Conservation (phyloP, 2,888 invertebrate species). For the Timema cristinae region DNA sequence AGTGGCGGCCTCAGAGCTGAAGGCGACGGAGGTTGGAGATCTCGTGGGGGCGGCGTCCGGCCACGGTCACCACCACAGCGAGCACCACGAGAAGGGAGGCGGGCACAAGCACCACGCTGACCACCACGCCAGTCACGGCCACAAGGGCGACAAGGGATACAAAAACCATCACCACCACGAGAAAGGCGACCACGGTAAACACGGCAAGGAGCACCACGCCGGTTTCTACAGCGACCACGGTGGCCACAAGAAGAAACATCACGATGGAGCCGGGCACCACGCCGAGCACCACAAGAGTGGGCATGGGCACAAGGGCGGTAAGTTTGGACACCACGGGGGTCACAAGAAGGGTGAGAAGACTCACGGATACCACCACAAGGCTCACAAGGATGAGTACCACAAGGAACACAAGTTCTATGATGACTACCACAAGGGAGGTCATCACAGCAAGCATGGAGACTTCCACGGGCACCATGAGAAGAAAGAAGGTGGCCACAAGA, state of each 20-base stretch:
- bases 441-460: slow-evolving; percentile 73
- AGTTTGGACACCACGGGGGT: slow-evolving; percentile 63
- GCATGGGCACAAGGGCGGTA: slow-evolving; percentile 63
- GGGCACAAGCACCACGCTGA: slow-evolving; percentile 65
- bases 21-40: slow-evolving; percentile 30
- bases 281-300: slow-evolving; percentile 64
- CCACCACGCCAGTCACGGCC: slow-evolving; percentile 66
- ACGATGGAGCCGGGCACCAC: slow-evolving; percentile 60
- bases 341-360: slow-evolving; percentile 83
- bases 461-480: slow-evolving; percentile 73
- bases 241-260: slow-evolving; percentile 60
- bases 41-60: slow-evolving; percentile 38
- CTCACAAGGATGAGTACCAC: slow-evolving; percentile 80
- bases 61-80: slow-evolving; percentile 43
- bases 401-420: slow-evolving; percentile 85
- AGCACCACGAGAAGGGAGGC: slow-evolving; percentile 60
- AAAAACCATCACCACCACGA: slow-evolving; percentile 73
- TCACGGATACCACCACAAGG: slow-evolving; percentile 80
- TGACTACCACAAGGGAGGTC: slow-evolving; percentile 76
- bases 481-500: slow-evolving; percentile 76
- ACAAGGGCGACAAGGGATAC: slow-evolving; percentile 76
- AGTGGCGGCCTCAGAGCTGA: slow-evolving; percentile 19
- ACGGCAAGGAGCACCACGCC: slow-evolving; percentile 72
- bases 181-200: slow-evolving; percentile 70
- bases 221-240: slow-evolving; percentile 59